Conservation (phyloP, 2,113 vertebrate genomes). For the Paratilapia polleni region DNA sequence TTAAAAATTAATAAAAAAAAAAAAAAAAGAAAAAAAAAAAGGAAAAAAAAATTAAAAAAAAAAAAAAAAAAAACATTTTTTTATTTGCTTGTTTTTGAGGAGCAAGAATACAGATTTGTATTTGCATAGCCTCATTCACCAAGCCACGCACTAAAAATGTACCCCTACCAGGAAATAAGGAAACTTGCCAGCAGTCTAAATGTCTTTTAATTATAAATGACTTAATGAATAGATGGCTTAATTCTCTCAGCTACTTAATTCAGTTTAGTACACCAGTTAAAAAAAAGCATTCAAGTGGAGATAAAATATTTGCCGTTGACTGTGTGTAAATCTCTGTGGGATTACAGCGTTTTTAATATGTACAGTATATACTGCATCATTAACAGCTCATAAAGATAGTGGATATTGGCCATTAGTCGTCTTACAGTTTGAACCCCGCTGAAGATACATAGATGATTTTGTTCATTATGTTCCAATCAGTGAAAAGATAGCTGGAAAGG, state of each 20-base stretch:
- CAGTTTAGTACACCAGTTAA: not conserved
- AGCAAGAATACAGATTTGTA: constrained; percentile 13
- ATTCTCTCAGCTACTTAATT: constrained; percentile 40
- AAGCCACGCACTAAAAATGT: constrained; percentile 14
- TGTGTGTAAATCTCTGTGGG: not conserved
- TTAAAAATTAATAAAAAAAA: too few species aligned
- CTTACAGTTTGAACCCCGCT: not conserved
- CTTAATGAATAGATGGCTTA: constrained; percentile 27
- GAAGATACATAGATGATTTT: not conserved
- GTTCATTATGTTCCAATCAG: not conserved
- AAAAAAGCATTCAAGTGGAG: not conserved
- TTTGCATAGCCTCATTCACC: constrained; percentile 18
- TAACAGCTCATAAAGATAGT: not conserved
- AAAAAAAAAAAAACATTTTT: not conserved
- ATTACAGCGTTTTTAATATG: not conserved
- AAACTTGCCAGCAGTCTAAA: constrained; percentile 22
- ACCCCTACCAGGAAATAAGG: not conserved
- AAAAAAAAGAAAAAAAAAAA: too few species aligned
- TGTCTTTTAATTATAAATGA: constrained; percentile 63
- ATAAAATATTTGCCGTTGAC: constrained; percentile 7
- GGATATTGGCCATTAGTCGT: not conserved
- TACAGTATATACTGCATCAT: not conserved
- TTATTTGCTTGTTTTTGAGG: not conserved
- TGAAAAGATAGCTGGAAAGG: not conserved
- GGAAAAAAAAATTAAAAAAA: too few species aligned